phyloP scores from a whole-genome alignment of 2,888 invertebrate species.

The Xanthorhoe spadicearia region DNA sequence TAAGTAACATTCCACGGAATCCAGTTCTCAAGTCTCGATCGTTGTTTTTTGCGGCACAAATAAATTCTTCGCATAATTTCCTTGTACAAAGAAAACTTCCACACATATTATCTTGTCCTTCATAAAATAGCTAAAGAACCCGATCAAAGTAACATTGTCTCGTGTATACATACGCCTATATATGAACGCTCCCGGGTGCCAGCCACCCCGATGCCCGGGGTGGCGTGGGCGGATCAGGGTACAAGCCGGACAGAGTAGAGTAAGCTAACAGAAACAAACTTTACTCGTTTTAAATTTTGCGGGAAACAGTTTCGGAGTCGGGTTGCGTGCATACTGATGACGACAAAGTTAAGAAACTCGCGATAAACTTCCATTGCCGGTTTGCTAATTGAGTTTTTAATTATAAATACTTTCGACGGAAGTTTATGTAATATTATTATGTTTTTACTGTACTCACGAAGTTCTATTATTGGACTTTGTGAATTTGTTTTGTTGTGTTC shows the following conservation, averaged over 20 bases:
- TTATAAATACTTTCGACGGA: slow-evolving; percentile 49
- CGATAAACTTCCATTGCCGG: slow-evolving; percentile 64
- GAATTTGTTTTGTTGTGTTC: background rate
- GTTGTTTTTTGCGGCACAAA: slow-evolving; percentile 20
- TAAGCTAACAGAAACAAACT: slow-evolving; percentile 79
- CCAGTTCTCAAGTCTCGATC: slow-evolving; percentile 10
- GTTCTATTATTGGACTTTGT: slow-evolving; percentile 14
- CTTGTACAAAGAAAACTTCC: slow-evolving; percentile 43
- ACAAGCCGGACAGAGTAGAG: slow-evolving; percentile 68
- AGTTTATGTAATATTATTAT: slow-evolving; percentile 26
- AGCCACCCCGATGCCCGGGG: slow-evolving; percentile 30
- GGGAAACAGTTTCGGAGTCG: slow-evolving; percentile 67
- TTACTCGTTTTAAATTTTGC: slow-evolving; percentile 84
- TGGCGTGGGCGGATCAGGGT: slow-evolving; percentile 33
- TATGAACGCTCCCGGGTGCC: slow-evolving; percentile 52
- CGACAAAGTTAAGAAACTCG: slow-evolving; percentile 67
- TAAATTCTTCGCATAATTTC: slow-evolving; percentile 30
- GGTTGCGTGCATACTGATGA: slow-evolving; percentile 70
- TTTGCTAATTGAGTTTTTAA: slow-evolving; percentile 67
- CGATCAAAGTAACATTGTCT: slow-evolving; percentile 66
- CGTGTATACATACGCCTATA: slow-evolving; percentile 67
- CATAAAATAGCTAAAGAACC: slow-evolving; percentile 57
- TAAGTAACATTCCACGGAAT: slow-evolving; percentile 28
- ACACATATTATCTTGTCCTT: slow-evolving; percentile 49
- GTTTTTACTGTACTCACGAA: slow-evolving; percentile 30